Evolutionary conservation across 2,113 vertebrate genomes (phyloP).

Genomic region (Leptobrachium leishanense): DNA sequence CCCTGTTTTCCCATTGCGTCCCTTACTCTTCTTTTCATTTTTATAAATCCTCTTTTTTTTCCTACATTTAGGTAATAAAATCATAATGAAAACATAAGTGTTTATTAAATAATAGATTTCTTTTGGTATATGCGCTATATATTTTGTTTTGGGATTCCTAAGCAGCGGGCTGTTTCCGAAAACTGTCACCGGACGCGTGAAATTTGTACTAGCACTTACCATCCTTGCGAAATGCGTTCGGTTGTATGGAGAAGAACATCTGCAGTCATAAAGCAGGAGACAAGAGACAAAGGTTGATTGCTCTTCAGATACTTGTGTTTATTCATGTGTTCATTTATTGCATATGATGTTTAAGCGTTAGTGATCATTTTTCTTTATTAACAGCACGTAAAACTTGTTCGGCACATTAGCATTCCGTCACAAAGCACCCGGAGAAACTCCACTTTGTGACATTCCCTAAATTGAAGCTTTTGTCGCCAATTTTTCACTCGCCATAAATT

Average conservation of each 20-base stretch:
- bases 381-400: neutral
- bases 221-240: neutral
- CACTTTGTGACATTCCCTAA: constrained; percentile 28
- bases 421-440: constrained; percentile 3
- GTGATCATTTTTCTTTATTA: constrained; percentile 15
- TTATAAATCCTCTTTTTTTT: too few relatives aligned
- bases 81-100: too few relatives aligned
- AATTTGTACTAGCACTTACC: too few relatives aligned
- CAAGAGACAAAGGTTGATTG: constrained; percentile 2
- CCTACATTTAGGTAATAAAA: too few relatives aligned
- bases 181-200: too few relatives aligned
- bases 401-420: neutral
- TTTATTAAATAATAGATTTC: too few relatives aligned
- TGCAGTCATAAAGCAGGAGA: constrained; percentile 2
- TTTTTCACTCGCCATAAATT: constrained; percentile 39
- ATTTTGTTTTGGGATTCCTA: too few relatives aligned
- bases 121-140: too few relatives aligned
- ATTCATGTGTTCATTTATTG: constrained; percentile 27
- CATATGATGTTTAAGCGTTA: constrained; percentile 5
- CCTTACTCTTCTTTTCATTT: too few relatives aligned
- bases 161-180: too few relatives aligned
- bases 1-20: too few relatives aligned
- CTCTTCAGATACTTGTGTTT: constrained; percentile 22
- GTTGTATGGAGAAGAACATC: neutral
- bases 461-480: constrained; percentile 17